Conservation (phyloP, 2,113 vertebrate species). For the Desmodus rotundus region DNA sequence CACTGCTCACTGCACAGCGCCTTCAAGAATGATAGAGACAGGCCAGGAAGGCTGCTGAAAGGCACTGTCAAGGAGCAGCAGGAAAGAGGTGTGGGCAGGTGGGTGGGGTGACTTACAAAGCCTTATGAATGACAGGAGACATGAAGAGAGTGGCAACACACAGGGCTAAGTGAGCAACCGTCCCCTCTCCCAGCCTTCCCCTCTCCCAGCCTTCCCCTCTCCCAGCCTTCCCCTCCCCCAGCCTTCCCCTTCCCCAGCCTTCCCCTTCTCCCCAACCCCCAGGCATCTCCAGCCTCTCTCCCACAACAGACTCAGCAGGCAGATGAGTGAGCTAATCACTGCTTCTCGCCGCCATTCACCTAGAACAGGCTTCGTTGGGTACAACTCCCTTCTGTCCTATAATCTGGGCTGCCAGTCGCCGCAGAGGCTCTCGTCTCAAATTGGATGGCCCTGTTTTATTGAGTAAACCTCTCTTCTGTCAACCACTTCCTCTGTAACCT, state of each 20-base stretch:
- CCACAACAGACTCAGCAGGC: accelerated
- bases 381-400: background rate
- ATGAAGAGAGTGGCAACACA: background rate
- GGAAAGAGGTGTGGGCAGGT: no score
- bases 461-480: background rate
- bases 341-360: background rate
- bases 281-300: background rate
- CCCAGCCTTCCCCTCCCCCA: accelerated
- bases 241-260: accelerated
- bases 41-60: no score
- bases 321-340: background rate
- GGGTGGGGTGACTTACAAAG: background rate
- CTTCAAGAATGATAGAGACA: background rate
- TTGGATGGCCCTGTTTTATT: background rate
- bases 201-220: accelerated
- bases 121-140: background rate
- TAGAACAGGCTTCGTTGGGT: background rate
- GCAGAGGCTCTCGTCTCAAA: background rate
- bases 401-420: background rate
- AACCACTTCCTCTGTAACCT: background rate
- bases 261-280: accelerated
- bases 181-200: accelerated
- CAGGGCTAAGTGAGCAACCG: no score
- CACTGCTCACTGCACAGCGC: no score
- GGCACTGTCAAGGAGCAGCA: background rate